These are phyloP conservation scores for Nansenia antarctica DNA, from an alignment of 2,113 vertebrate genomes.

Conservation along the genomic window DNA sequence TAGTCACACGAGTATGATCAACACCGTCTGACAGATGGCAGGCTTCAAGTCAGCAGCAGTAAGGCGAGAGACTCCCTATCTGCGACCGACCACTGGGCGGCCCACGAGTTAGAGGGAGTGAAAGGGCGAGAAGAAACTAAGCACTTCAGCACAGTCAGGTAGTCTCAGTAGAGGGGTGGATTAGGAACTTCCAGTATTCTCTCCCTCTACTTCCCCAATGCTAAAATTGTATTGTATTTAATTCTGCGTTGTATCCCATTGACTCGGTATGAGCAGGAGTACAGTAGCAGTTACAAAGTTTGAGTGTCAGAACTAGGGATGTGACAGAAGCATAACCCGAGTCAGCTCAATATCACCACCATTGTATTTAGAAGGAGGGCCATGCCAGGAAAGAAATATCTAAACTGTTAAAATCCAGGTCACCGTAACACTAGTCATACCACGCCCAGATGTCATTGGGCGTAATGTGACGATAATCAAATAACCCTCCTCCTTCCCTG, in stretches of 20 bases:
- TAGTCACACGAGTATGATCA: slow-evolving; percentile 10
- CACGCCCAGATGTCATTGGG: too few species aligned
- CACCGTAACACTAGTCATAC: too few species aligned
- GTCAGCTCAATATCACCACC: not conserved
- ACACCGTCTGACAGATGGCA: slow-evolving; percentile 17
- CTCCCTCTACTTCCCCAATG: slow-evolving; percentile 17
- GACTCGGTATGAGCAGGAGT: not conserved
- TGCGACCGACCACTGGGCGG: slow-evolving; percentile 45
- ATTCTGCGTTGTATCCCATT: slow-evolving; percentile 2
- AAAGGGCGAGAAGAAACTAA: slow-evolving; percentile 34
- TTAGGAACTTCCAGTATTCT: too few species aligned
- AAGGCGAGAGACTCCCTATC: slow-evolving; percentile 30
- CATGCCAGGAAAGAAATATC: too few species aligned
- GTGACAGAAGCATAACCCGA: not conserved
- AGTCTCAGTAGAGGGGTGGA: slow-evolving; percentile 44
- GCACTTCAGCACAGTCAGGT: slow-evolving; percentile 45
- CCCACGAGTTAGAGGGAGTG: slow-evolving; percentile 27
- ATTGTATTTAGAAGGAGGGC: too few species aligned
- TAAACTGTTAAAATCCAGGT: too few species aligned
- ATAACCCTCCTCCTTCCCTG: too few species aligned
- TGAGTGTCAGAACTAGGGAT: not conserved
- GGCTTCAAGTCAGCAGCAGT: slow-evolving; percentile 27
- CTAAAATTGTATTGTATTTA: slow-evolving; percentile 25
- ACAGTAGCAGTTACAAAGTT: not conserved
- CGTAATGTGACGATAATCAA: too few species aligned